These are phyloP conservation scores for Pammene fasciana DNA, from an alignment of 2,888 invertebrate species.

Conservation along the genomic window DNA sequence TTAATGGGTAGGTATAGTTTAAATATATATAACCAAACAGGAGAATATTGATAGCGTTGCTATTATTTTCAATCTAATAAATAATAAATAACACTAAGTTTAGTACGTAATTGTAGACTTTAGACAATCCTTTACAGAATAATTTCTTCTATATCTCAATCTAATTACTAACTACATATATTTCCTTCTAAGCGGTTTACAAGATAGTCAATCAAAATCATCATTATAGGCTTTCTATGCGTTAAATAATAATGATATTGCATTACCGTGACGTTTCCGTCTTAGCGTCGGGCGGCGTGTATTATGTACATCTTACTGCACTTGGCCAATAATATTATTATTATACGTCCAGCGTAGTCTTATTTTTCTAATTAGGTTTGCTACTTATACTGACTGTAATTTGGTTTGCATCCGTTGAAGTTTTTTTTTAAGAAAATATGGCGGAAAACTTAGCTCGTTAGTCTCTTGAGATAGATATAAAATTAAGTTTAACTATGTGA, in stretches of 20 bases:
- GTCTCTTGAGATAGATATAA: no score
- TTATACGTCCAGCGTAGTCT: background rate
- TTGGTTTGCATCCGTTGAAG: background rate
- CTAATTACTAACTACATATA: background rate
- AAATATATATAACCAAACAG: no score
- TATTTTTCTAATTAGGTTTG: slow-evolving; percentile 8
- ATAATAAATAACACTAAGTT: no score
- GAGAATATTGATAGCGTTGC: no score
- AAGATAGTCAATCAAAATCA: slow-evolving; percentile 33
- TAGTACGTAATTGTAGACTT: no score
- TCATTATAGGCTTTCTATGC: slow-evolving; percentile 31
- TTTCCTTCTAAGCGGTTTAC: slow-evolving; percentile 22
- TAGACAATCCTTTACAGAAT: no score
- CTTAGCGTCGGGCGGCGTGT: slow-evolving; percentile 10
- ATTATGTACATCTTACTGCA: slow-evolving; percentile 28
- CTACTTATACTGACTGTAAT: background rate
- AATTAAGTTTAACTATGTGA: no score
- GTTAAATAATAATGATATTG: slow-evolving; percentile 28
- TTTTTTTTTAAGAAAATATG: background rate
- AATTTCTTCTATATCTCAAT: background rate
- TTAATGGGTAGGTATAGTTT: no score
- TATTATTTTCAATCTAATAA: no score
- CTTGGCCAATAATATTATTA: slow-evolving; percentile 29
- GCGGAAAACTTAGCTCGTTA: background rate
- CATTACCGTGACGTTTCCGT: slow-evolving; percentile 33